A percentile compares a stretch with the other conserved stretches of the same genome.
Evolutionary conservation across 2,888 invertebrate genomes (phyloP).

Genomic region (Muscina levida): DNA sequence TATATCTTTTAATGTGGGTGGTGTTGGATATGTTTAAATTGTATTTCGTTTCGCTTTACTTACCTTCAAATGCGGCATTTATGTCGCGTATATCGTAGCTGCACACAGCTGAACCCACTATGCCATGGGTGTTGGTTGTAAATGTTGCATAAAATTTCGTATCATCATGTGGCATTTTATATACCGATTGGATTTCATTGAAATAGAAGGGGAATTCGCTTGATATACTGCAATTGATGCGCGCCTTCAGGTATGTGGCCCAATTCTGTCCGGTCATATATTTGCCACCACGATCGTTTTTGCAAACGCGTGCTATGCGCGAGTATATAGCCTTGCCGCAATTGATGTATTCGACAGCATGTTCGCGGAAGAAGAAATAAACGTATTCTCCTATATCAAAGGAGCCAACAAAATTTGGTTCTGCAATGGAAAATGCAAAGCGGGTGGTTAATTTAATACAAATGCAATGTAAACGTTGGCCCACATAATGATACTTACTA

Average conservation of each 20-base stretch:
- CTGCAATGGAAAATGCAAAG: constrained; percentile 83
- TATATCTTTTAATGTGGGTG: too few species aligned
- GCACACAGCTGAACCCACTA: constrained; percentile 98
- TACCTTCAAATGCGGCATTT: constrained; percentile 95
- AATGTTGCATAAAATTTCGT: constrained; percentile 97
- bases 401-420: constrained; percentile 98
- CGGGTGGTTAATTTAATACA: too few species aligned
- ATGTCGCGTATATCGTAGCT: constrained; percentile 95
- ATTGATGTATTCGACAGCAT: constrained; percentile 97
- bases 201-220: constrained; percentile 99
- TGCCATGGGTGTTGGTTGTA: constrained; percentile 96
- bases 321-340: constrained; percentile 98
- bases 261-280: constrained; percentile 96
- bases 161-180: constrained; percentile 94
- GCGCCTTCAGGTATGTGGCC: constrained; percentile 96
- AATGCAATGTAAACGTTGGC: neutral
- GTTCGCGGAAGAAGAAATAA: constrained; percentile 98
- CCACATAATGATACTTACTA: constrained; percentile 86
- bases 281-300: constrained; percentile 95
- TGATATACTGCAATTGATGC: constrained; percentile 97
- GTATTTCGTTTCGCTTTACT: constrained; percentile 75
- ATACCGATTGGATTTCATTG: constrained; percentile 98
- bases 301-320: constrained; percentile 97
- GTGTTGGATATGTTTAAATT: neutral
- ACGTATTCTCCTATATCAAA: constrained; percentile 97